Percentiles rank a stretch among this genome's conserved stretches.
Evolutionary conservation across 1,140 invertebrate genomes (phyloP).

Genomic region (Glossosoma conforme): DNA sequence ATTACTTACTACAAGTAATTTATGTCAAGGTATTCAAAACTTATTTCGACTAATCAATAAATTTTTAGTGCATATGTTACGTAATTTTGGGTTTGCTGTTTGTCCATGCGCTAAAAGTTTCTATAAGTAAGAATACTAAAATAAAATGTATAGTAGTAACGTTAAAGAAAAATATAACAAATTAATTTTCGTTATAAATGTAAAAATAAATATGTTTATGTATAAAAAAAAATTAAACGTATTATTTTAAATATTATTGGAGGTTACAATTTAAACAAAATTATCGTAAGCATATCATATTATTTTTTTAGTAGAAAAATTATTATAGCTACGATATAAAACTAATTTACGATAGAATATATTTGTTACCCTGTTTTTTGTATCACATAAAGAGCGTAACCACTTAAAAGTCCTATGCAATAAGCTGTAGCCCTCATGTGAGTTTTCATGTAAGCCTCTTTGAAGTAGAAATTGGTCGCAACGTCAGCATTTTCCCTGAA

Average conservation of each 20-base stretch:
- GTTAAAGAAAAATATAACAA: too few species aligned
- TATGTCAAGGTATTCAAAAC: too few species aligned
- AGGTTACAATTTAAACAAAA: neutral
- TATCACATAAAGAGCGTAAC: slow-evolving; percentile 58
- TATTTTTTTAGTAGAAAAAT: slow-evolving; percentile 19
- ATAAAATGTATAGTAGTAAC: too few species aligned
- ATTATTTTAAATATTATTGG: neutral
- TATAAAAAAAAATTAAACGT: slow-evolving; percentile 14
- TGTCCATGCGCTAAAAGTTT: too few species aligned
- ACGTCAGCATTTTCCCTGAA: slow-evolving; percentile 60
- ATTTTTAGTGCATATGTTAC: too few species aligned
- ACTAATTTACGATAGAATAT: neutral
- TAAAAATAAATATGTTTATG: too few species aligned
- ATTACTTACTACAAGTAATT: too few species aligned
- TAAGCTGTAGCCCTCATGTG: slow-evolving; percentile 66
- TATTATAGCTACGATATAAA: slow-evolving; percentile 33
- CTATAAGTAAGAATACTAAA: too few species aligned
- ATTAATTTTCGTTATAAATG: too few species aligned
- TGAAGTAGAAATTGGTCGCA: slow-evolving; percentile 56
- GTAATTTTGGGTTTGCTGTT: too few species aligned
- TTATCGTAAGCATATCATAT: slow-evolving; percentile 13
- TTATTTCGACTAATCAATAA: too few species aligned
- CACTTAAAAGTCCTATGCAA: slow-evolving; percentile 58
- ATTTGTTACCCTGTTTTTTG: slow-evolving; percentile 52
- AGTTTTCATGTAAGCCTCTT: slow-evolving; percentile 61